Base-by-base conservation (phyloP, 2,797 vertebrate species). In the Catamblyrhynchus diadema region DNA sequence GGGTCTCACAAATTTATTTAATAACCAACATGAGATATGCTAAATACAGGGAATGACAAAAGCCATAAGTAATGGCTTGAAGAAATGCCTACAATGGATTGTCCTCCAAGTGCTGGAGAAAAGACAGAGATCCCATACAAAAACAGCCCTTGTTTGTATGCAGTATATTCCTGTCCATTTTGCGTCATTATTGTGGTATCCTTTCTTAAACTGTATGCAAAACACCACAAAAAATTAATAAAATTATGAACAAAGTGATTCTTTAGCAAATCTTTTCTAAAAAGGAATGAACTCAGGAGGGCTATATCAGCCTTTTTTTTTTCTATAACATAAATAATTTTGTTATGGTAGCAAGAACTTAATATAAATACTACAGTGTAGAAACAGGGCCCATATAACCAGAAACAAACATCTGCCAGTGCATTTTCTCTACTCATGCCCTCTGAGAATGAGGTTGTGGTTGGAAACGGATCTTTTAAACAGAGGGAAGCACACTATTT, bases 391-490 rank as follows among this genome's bases (percentile, higher is more conserved):
- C 70, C 33, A 74, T 64, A 66, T 30, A 82, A 81, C 32, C n/a
- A 94, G 91, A 94, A 54, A 75, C n/a, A 95, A 90, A 85, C 54
- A 92, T 79, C 90, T 95, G 84, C 75, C 79, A 60, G 33, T 37
- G n/a, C 54, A 54, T 95, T 94, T 94, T 75, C 81, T 74, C 59
- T 57, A 57, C 80, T 91, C 81, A 59, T 35, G 32, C 24, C 50
- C 81, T 88, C 51, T 60, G 37, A 10, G 56, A 90, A 90, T 37
- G 70, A 93, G 25, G 67, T 77, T 12, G 17, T 42, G 12, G 20
- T 56, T 92, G 65, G 82, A 97, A 96, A 94, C 64, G 6, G 93
- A 80, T 90, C 86, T 94, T 97, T 67, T 23, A n/a, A 97, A 93
- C 92, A 97, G 94, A 94, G 89, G 93, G 88, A 86, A 65, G 23